Conservation (phyloP, 2,888 invertebrate species). For the Diplolepis rosae region DNA sequence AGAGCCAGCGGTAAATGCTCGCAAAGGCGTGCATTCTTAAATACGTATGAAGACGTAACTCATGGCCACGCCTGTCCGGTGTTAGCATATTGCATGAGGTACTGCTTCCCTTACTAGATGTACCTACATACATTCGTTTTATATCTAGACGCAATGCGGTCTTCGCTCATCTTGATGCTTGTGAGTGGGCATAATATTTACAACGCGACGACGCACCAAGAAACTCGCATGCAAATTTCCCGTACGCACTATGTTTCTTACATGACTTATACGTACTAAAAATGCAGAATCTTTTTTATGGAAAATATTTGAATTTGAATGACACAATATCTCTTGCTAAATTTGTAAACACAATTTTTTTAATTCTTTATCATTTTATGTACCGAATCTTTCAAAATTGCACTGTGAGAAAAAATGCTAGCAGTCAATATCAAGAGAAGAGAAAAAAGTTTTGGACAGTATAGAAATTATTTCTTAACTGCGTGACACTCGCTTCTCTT, state of each 20-base stretch:
- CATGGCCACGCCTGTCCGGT: slow-evolving; percentile 59
- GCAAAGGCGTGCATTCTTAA: slow-evolving; percentile 45
- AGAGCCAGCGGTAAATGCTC: slow-evolving; percentile 26
- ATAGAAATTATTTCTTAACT: too few species aligned
- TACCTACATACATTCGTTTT: slow-evolving; percentile 24
- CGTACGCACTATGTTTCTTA: slow-evolving; percentile 1
- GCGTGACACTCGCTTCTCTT: too few species aligned
- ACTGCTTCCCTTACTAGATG: slow-evolving; percentile 41
- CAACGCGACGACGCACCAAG: slow-evolving; percentile 34
- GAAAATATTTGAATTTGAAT: neutral
- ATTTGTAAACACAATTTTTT: neutral
- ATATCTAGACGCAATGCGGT: slow-evolving; percentile 46
- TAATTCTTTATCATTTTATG: too few species aligned
- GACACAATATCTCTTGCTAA: neutral
- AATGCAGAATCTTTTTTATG: neutral
- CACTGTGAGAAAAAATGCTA: too few species aligned
- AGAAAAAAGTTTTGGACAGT: too few species aligned
- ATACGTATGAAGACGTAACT: slow-evolving; percentile 61
- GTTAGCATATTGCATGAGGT: slow-evolving; percentile 57
- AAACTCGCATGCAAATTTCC: slow-evolving; percentile 39
- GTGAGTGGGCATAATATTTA: slow-evolving; percentile 51
- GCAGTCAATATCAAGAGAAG: too few species aligned
- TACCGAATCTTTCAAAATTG: too few species aligned
- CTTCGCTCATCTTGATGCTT: slow-evolving; percentile 47
- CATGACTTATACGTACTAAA: neutral